phyloP scores from a whole-genome alignment of 2,113 vertebrate species.

The Galeopterus variegatus region DNA sequence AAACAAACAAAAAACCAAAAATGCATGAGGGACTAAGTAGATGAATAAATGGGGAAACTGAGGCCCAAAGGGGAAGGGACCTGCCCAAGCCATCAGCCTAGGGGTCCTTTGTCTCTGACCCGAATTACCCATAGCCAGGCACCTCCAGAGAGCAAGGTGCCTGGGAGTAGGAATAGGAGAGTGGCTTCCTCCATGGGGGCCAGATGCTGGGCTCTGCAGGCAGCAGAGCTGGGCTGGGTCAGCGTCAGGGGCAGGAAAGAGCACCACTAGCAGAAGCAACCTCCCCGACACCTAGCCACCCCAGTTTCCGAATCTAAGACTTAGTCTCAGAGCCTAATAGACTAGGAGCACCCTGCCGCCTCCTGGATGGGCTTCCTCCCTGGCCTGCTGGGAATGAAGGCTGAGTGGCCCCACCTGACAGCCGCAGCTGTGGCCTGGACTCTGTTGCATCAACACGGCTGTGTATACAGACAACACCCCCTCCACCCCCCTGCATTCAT shows the following conservation, averaged over 20 bases:
- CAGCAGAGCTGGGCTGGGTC: not conserved
- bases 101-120: not conserved
- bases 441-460: slow-evolving; percentile 58
- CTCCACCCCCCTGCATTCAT: not conserved
- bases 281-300: not conserved
- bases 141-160: not conserved
- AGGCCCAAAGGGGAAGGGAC: not conserved
- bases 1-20: too few species aligned
- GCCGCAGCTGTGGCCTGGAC: not conserved
- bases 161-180: not conserved
- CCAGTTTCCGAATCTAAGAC: not conserved
- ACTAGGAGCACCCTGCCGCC: not conserved
- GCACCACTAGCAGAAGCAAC: not conserved
- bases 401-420: not conserved
- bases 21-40: not conserved
- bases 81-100: not conserved
- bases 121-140: not conserved
- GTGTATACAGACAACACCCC: slow-evolving; percentile 61
- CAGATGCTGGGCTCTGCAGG: not conserved
- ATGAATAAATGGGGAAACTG: not conserved
- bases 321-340: not conserved
- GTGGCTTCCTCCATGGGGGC: not conserved
- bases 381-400: not conserved
- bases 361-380: not conserved
- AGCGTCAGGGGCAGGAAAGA: not conserved